Evolutionary conservation across 2,113 vertebrate species (phyloP).

Genomic region (Taurulus bubalis): DNA sequence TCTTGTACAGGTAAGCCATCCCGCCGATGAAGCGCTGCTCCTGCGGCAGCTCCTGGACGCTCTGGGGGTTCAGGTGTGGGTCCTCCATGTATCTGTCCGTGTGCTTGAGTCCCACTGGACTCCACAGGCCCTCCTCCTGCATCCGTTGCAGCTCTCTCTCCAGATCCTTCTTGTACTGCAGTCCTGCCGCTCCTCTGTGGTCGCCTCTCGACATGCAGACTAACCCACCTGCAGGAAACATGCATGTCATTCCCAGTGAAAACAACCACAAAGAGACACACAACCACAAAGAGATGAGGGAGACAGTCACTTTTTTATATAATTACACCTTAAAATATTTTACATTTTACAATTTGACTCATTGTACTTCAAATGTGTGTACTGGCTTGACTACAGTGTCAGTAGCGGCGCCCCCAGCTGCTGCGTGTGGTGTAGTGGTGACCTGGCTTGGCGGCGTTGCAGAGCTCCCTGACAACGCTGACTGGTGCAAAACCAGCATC

Average conservation of each 20-base stretch:
- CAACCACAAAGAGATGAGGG: no score
- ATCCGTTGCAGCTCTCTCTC: conserved; percentile 45
- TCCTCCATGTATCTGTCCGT: conserved; percentile 14
- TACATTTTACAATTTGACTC: no score
- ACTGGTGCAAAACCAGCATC: conserved; percentile 20
- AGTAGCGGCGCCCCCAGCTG: no score
- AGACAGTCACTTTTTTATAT: no score
- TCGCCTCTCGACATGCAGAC: conserved; percentile 20
- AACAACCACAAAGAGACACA: no score
- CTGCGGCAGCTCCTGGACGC: neutral
- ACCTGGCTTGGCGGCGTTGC: conserved; percentile 43
- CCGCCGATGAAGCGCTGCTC: neutral
- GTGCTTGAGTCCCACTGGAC: neutral
- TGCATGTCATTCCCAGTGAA: no score
- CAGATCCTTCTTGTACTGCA: neutral
- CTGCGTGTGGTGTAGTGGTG: neutral
- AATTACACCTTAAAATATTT: no score
- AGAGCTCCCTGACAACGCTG: conserved; percentile 50
- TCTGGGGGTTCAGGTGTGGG: neutral
- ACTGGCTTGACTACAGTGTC: no score
- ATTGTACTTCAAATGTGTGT: no score
- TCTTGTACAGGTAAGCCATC: conserved; percentile 32
- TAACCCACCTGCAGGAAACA: conserved; percentile 26
- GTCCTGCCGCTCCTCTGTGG: neutral
- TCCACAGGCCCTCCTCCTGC: conserved; percentile 53